Base-by-base conservation (phyloP, 2,888 invertebrate species). In the Hydrotaea diabolus region DNA sequence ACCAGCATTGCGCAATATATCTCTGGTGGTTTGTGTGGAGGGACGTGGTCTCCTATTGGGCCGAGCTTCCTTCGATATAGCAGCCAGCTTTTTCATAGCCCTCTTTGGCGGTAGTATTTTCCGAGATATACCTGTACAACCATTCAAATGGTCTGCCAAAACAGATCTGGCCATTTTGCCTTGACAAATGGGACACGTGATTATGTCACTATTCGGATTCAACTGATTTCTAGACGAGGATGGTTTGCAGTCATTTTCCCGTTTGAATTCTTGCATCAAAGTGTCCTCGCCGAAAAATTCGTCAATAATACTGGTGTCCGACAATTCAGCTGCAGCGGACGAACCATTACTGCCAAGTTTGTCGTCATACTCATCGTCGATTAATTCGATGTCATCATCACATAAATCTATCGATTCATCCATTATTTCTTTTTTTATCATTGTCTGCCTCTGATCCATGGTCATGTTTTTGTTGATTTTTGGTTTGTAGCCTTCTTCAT, bases 161-260 rank as follows among this genome's bases (percentile, higher is more conserved):
- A 89, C 84, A 1, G 87, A 85, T 7, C 92, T 91, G 31, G 87
- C 89, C 87, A 93, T 87, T 62, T 90, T 91, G 15, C 89, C 90
- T 46, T 91, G 89, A 77, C 92, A 92, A 19, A 92, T 90, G 0
- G 92, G 92, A 77, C 92, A 92, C 0, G 86, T 88, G 15, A 92
- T 89, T 4, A 92, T 92, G 64, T 92, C 93, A 57, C 90, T 89
- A 15, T 85, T 76, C 0, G 88, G 87, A 86, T 91, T 83, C 5
- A 87, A 81, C 13, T 73, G 59, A 76, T 87, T 78, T 0, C 87
- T 86, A 0, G 91, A 90, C 7, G 89, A 87, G 0, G 87, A 85
- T 1, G 90, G 88, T 23, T 87, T 77, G 7, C 91, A 88, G 80
- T 90, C 89, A 39, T 92, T 92, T 66, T 92, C 89, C 2, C 83